These are phyloP conservation scores for Anthonomus grandis DNA, from an alignment of 1,140 invertebrate species.

Conservation along the genomic window DNA sequence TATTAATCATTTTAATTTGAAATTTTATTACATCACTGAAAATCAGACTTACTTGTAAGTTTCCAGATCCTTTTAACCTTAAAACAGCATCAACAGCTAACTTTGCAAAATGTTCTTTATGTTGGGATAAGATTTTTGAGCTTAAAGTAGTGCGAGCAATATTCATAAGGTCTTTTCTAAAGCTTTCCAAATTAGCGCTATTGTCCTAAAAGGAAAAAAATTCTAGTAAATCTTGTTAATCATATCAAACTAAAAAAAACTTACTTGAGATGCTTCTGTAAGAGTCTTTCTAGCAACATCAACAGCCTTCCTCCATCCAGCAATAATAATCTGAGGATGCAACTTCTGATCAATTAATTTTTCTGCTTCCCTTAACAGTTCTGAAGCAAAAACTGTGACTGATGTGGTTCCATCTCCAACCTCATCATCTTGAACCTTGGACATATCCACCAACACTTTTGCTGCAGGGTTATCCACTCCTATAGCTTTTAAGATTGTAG, in stretches of 20 bases:
- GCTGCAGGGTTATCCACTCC: slow-evolving; percentile 99
- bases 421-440: slow-evolving; percentile 98
- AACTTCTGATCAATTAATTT: slow-evolving; percentile 90
- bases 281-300: slow-evolving; percentile 82
- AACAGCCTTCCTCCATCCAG: slow-evolving; percentile 89
- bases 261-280: slow-evolving; percentile 58
- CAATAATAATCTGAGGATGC: slow-evolving; percentile 97
- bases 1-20: neutral
- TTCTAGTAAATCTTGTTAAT: neutral
- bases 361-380: slow-evolving; percentile 94
- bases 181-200: slow-evolving; percentile 72
- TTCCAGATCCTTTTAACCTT: slow-evolving; percentile 91
- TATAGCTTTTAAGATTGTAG: slow-evolving; percentile 94
- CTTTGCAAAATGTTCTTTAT: slow-evolving; percentile 95
- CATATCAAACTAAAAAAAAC: too few relatives aligned
- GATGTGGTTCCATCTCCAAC: slow-evolving; percentile 99
- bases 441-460: slow-evolving; percentile 98
- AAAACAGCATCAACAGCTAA: slow-evolving; percentile 94
- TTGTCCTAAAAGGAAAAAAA: slow-evolving; percentile 60
- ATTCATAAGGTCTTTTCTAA: slow-evolving; percentile 89
- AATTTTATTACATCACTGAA: too few relatives aligned
- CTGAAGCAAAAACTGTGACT: slow-evolving; percentile 94
- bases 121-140: slow-evolving; percentile 96
- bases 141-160: slow-evolving; percentile 97
- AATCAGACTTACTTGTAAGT: slow-evolving; percentile 55